These are phyloP conservation scores for Rhynchomys soricoides DNA, from an alignment of 2,113 vertebrate species.

Conservation along the genomic window DNA sequence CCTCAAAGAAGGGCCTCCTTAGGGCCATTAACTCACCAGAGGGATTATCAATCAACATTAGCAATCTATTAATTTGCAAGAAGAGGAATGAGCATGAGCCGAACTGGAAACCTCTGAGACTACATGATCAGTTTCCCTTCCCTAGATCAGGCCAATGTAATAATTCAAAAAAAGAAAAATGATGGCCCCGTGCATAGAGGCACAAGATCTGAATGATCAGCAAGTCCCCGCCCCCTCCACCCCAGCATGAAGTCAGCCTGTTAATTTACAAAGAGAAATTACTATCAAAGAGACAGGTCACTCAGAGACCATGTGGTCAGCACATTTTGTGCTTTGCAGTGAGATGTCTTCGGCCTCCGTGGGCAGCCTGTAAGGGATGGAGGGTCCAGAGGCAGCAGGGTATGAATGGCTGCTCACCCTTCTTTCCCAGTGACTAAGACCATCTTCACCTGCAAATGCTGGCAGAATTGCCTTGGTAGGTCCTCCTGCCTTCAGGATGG, in stretches of 20 bases:
- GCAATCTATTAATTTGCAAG: slow-evolving; percentile 57
- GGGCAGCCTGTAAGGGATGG: not conserved
- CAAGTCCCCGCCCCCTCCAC: slow-evolving; percentile 17
- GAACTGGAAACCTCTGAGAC: not conserved
- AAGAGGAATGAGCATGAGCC: not conserved
- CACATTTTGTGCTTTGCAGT: not conserved
- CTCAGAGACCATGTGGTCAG: not conserved
- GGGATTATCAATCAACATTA: not conserved
- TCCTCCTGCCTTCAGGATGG: not conserved
- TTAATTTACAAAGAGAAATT: slow-evolving; percentile 54
- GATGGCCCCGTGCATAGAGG: not conserved
- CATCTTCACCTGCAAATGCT: not conserved
- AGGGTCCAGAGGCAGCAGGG: not conserved
- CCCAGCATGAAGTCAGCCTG: not conserved
- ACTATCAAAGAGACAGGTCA: not conserved
- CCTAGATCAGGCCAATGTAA: slow-evolving; percentile 18
- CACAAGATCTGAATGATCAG: slow-evolving; percentile 51
- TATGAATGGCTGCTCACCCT: not conserved
- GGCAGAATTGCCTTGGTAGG: not conserved
- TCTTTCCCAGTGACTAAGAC: not conserved
- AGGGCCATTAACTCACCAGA: not conserved
- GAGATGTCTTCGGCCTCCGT: not conserved
- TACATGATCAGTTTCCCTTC: slow-evolving; percentile 55
- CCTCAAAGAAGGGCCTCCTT: not conserved
- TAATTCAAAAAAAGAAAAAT: slow-evolving; percentile 48